These are phyloP conservation scores for Tringa solitaria DNA, from an alignment of 2,113 vertebrate species.

Conservation along the genomic window DNA sequence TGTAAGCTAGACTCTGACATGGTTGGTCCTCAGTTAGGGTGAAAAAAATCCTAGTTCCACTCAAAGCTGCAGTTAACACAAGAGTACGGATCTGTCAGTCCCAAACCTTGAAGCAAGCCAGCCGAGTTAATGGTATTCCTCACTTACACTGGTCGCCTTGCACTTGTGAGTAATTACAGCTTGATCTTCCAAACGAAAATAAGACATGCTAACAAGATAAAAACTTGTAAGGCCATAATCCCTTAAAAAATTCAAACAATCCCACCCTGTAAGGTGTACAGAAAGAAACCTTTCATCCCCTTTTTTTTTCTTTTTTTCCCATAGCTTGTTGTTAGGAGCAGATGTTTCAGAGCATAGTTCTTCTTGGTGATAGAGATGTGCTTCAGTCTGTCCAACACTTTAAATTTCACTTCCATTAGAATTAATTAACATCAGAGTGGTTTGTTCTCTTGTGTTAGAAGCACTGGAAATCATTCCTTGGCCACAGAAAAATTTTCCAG, in stretches of 20 bases:
- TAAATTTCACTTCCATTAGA: neutral
- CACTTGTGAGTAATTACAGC: neutral
- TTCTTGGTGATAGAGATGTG: neutral
- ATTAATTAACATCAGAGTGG: neutral
- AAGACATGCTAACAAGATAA: neutral
- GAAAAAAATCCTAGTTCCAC: neutral
- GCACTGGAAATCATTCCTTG: neutral
- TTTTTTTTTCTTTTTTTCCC: too few relatives aligned
- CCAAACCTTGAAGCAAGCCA: neutral
- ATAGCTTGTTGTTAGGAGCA: neutral
- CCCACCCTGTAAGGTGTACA: rapidly evolving
- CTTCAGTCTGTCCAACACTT: neutral
- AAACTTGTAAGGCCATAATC: neutral
- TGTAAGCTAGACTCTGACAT: neutral
- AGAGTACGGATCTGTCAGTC: neutral
- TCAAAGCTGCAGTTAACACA: neutral
- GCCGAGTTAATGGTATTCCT: neutral
- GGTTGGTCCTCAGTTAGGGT: neutral
- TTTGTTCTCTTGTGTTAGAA: conserved; percentile 3
- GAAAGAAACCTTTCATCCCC: neutral
- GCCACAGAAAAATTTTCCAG: neutral
- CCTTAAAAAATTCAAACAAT: neutral
- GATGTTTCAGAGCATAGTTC: neutral
- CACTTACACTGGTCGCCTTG: neutral
- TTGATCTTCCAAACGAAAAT: neutral